Evolutionary conservation across 2,888 invertebrate genomes (phyloP).

Genomic region (Uropetala carovei): DNA sequence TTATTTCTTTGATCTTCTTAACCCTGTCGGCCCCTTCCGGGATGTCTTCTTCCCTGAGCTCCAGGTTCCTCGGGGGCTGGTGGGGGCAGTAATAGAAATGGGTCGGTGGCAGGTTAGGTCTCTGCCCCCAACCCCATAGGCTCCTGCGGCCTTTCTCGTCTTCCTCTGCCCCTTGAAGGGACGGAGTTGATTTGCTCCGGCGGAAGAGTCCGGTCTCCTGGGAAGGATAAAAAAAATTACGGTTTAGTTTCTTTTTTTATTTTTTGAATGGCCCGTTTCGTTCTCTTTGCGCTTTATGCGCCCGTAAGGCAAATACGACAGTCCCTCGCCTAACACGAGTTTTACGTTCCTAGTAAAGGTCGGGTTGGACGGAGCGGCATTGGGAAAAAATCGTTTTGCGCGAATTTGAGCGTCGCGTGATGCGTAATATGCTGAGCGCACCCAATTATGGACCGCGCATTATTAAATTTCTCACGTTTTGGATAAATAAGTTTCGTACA

Average conservation of each 20-base stretch:
- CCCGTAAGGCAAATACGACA: no score
- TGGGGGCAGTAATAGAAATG: slow-evolving; percentile 53
- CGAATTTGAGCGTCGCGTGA: no score
- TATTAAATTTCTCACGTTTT: no score
- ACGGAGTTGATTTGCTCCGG: slow-evolving; percentile 46
- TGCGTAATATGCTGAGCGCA: no score
- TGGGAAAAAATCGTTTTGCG: no score
- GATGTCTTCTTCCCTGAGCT: slow-evolving; percentile 52
- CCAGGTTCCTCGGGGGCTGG: slow-evolving; percentile 10
- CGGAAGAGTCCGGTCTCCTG: slow-evolving; percentile 30
- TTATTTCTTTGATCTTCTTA: slow-evolving; percentile 1
- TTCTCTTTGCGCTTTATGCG: not conserved
- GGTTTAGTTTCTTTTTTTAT: no score
- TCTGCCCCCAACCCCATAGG: slow-evolving; percentile 41
- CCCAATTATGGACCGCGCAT: no score
- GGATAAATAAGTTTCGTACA: no score
- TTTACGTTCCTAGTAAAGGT: no score
- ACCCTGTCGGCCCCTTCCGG: slow-evolving; percentile 29
- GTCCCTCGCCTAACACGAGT: no score
- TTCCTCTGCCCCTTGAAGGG: not conserved
- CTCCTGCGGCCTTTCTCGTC: slow-evolving; percentile 27
- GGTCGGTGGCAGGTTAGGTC: slow-evolving; percentile 26
- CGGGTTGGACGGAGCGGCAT: no score
- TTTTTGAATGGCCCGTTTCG: not conserved
- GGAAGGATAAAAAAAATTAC: not conserved